These are phyloP conservation scores for Bombus huntii DNA, from an alignment of 1,140 invertebrate species.

Conservation along the genomic window DNA sequence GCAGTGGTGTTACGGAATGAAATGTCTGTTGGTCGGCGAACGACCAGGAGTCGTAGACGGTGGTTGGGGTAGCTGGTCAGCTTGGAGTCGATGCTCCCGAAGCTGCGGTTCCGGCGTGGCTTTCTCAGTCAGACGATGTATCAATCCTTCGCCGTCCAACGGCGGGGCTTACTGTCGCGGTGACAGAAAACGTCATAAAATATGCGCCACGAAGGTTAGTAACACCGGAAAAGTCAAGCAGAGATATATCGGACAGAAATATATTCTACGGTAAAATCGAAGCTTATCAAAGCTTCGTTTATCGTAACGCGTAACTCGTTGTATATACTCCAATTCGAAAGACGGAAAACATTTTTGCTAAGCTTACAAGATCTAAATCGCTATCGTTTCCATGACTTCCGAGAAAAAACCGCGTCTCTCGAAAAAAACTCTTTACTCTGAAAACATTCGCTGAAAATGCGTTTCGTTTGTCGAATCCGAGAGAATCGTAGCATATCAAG, in stretches of 20 bases:
- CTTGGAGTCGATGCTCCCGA: conserved; percentile 84
- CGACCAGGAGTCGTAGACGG: conserved; percentile 83
- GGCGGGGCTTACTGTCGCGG: conserved; percentile 84
- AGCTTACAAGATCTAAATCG: not conserved
- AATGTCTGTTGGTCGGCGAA: conserved; percentile 84
- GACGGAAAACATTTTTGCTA: not conserved
- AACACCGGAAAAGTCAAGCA: not conserved
- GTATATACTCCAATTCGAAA: not conserved
- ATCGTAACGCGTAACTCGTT: too few relatives aligned
- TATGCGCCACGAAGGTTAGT: conserved; percentile 84
- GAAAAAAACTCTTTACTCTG: not conserved
- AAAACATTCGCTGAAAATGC: not conserved
- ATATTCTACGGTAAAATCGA: not conserved
- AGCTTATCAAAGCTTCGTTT: too few relatives aligned
- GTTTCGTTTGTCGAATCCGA: not conserved
- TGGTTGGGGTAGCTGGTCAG: conserved; percentile 84
- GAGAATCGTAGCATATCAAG: too few relatives aligned
- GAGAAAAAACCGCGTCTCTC: not conserved
- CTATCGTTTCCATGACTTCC: not conserved
- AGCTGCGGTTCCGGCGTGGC: conserved; percentile 85
- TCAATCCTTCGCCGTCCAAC: conserved; percentile 81
- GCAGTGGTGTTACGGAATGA: conserved; percentile 85
- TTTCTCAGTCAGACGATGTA: conserved; percentile 74
- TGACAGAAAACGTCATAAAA: conserved; percentile 79
- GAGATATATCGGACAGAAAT: not conserved